A percentile compares a stretch with the other conserved stretches of the same genome.
Evolutionary conservation across 2,888 invertebrate species (phyloP).

Genomic region (Octodonta nipae): DNA sequence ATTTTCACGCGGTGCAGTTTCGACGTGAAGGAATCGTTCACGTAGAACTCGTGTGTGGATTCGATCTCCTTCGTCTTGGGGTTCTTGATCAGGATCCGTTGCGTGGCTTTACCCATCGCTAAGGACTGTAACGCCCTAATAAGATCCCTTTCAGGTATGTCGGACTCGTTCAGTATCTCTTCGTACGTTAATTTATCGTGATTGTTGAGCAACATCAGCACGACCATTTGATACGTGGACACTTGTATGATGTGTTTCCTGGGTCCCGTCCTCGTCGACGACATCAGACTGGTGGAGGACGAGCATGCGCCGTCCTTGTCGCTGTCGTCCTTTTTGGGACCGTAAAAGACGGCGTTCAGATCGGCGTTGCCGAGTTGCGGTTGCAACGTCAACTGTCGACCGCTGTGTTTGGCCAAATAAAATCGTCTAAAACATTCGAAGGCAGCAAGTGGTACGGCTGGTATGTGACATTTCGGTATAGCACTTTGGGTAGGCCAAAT

Average conservation of each 20-base stretch:
- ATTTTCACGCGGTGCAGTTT: conserved; percentile 92
- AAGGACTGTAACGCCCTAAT: conserved; percentile 91
- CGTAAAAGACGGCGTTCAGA: conserved; percentile 90
- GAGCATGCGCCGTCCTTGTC: conserved; percentile 39
- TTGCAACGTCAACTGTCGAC: conserved; percentile 90
- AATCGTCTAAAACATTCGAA: conserved; percentile 90
- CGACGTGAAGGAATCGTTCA: conserved; percentile 95
- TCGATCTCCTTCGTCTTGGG: conserved; percentile 97
- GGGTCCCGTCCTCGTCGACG: conserved; percentile 42
- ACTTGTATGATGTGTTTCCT: conserved; percentile 91
- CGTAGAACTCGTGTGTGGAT: conserved; percentile 78
- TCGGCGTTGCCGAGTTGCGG: conserved; percentile 96
- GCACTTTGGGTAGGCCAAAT: conserved; percentile 97
- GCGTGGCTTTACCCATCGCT: conserved; percentile 94
- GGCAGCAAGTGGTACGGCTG: conserved; percentile 76
- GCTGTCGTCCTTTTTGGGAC: conserved; percentile 49
- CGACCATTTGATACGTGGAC: conserved; percentile 53
- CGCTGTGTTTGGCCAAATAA: conserved; percentile 95
- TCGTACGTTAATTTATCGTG: conserved; percentile 69
- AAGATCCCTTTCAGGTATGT: conserved; percentile 95
- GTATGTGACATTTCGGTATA: conserved; percentile 90
- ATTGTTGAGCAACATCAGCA: conserved; percentile 53
- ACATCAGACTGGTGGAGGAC: conserved; percentile 37
- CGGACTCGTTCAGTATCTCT: conserved; percentile 92
- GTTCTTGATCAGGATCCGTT: conserved; percentile 84